A percentile compares a stretch with the other conserved stretches of the same genome.
phyloP scores from a whole-genome alignment of 2,797 vertebrate species.

The Botia kubotai region DNA sequence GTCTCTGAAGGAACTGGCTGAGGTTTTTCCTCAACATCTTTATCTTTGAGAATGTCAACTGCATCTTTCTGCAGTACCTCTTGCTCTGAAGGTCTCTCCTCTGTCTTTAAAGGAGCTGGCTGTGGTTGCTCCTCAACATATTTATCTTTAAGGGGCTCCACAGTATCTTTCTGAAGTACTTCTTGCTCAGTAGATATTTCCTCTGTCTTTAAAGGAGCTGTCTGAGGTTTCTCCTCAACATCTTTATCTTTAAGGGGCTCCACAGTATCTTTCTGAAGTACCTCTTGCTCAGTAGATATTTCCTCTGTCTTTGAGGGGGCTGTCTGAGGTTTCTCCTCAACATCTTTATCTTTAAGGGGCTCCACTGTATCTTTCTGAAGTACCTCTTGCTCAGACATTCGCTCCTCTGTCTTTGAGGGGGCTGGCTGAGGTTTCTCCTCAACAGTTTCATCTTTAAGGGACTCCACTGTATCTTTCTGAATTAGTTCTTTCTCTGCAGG shows the following conservation, averaged over 20 bases:
- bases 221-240: slow-evolving; percentile 19
- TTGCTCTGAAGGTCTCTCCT: slow-evolving; percentile 62
- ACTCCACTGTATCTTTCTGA: slow-evolving; percentile 21
- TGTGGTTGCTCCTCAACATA: slow-evolving; percentile 2
- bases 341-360: slow-evolving; percentile 26
- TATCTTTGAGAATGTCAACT: slow-evolving; percentile 28
- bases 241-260: slow-evolving; percentile 27
- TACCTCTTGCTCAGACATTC: slow-evolving; percentile 47
- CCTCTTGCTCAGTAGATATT: slow-evolving; percentile 33
- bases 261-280: slow-evolving; percentile 33
- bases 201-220: slow-evolving; percentile 26
- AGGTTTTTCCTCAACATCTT: slow-evolving; percentile 25
- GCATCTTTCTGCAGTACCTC: slow-evolving; percentile 36
- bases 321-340: slow-evolving; percentile 17
- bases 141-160: slow-evolving; percentile 18
- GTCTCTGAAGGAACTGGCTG: slow-evolving; percentile 30
- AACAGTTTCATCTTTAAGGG: slow-evolving; percentile 7
- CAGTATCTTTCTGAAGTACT: slow-evolving; percentile 8
- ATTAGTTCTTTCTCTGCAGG: slow-evolving; percentile 28
- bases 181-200: slow-evolving; percentile 27
- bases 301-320: slow-evolving; percentile 36
- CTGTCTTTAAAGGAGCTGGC: slow-evolving; percentile 23
- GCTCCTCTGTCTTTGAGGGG: too few species aligned
- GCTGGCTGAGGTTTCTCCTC: slow-evolving; percentile 8
- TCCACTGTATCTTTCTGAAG: slow-evolving; percentile 31